These are phyloP conservation scores for Neoseiulus cucumeris DNA, from an alignment of 1,140 invertebrate species.

Conservation along the genomic window DNA sequence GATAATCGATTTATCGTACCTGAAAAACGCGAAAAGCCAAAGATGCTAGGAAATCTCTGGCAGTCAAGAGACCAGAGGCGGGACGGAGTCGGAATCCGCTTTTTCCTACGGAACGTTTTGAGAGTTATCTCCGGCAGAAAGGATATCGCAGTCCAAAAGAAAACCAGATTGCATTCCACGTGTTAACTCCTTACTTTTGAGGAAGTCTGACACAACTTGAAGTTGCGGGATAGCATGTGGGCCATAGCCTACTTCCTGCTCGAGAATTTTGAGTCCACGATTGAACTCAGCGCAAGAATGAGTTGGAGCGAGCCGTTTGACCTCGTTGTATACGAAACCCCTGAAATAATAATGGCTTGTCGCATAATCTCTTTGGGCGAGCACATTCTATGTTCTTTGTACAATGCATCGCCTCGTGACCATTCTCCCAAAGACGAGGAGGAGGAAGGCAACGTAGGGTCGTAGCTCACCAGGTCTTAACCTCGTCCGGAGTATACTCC, in stretches of 20 bases:
- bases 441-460: no score
- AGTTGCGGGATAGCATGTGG: slow-evolving; percentile 76
- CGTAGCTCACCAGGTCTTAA: slow-evolving; percentile 55
- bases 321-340: slow-evolving; percentile 64
- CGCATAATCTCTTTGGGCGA: no score
- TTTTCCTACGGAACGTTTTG: slow-evolving; percentile 32
- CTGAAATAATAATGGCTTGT: no score
- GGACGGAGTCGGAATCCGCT: slow-evolving; percentile 81
- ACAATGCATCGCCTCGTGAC: no score
- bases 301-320: slow-evolving; percentile 64
- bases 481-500: slow-evolving; percentile 68
- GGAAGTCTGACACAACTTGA: slow-evolving; percentile 80
- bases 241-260: slow-evolving; percentile 68
- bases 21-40: slow-evolving; percentile 87
- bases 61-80: slow-evolving; percentile 74
- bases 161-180: background rate
- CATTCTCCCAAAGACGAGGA: no score
- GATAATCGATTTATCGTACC: background rate
- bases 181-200: slow-evolving; percentile 32
- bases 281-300: slow-evolving; percentile 83
- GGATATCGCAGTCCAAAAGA: slow-evolving; percentile 14
- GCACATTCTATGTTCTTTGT: no score
- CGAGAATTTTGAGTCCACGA: slow-evolving; percentile 57
- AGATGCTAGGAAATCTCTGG: slow-evolving; percentile 84
- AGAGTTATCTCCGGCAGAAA: slow-evolving; percentile 4